phyloP scores from a whole-genome alignment of 2,888 invertebrate species.

The Tinea semifulvella region DNA sequence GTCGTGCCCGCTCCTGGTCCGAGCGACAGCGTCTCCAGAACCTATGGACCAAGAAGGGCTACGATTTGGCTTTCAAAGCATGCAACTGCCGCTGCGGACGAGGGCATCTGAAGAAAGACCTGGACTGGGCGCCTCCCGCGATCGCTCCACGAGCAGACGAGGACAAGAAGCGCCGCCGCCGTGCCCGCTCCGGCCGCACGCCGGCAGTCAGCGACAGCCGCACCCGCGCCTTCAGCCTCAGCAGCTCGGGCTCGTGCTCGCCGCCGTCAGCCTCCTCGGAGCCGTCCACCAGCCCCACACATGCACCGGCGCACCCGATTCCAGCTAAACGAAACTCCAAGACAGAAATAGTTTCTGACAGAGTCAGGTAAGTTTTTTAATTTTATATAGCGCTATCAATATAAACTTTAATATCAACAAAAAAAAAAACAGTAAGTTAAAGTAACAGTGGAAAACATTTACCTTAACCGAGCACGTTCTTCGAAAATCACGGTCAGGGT shows the following conservation, averaged over 20 bases:
- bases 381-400: no score
- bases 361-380: constrained; percentile 74
- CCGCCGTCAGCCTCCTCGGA: constrained; percentile 84
- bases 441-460: not conserved
- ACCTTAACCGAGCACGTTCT: not conserved
- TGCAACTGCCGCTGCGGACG: constrained; percentile 94
- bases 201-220: constrained; percentile 59
- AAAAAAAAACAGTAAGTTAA: no score
- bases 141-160: constrained; percentile 62
- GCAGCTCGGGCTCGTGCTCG: constrained; percentile 83
- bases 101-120: constrained; percentile 93
- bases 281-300: constrained; percentile 77
- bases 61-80: constrained; percentile 94
- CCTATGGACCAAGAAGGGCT: constrained; percentile 97
- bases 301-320: constrained; percentile 49
- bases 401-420: no score
- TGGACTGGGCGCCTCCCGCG: constrained; percentile 87
- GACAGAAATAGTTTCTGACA: constrained; percentile 80
- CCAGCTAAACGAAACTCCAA: constrained; percentile 77
- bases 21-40: constrained; percentile 94
- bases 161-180: constrained; percentile 53
- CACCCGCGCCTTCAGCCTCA: constrained; percentile 77
- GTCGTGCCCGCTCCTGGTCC: constrained; percentile 93
- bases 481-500: constrained; percentile 8
- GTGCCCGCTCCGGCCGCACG: constrained; percentile 43